Percentiles rank a stretch among this genome's conserved stretches.
Evolutionary conservation across 2,888 invertebrate species (phyloP).

Genomic region (Hymenopus coronatus): DNA sequence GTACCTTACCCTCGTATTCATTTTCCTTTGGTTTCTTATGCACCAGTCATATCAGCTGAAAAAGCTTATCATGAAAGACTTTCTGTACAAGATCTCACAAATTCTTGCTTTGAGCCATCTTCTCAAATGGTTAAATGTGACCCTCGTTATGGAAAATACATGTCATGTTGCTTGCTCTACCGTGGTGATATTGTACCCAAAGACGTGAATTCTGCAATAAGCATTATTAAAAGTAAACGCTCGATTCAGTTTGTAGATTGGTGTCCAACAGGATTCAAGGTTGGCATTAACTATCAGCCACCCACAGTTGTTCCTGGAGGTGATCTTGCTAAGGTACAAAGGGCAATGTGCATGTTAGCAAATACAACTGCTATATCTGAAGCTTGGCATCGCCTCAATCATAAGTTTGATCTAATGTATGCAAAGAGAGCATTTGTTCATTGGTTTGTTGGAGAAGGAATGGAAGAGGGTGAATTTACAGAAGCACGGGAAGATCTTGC

Average conservation of each 20-base stretch:
- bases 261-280: conserved; percentile 88
- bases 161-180: conserved; percentile 84
- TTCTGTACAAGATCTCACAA: conserved; percentile 78
- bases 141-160: conserved; percentile 80
- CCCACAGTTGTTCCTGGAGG: conserved; percentile 69
- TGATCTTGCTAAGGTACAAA: conserved; percentile 68
- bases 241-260: conserved; percentile 89
- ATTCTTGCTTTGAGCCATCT: conserved; percentile 83
- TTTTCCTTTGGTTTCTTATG: conserved; percentile 46
- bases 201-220: conserved; percentile 83
- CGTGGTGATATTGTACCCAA: conserved; percentile 88
- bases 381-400: conserved; percentile 58
- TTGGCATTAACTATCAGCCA: conserved; percentile 46
- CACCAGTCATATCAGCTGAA: conserved; percentile 57
- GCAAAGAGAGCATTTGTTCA: conserved; percentile 83
- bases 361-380: conserved; percentile 83
- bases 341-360: conserved; percentile 73
- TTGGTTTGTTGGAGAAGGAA: conserved; percentile 64
- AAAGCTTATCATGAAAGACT: conserved; percentile 74
- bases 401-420: conserved; percentile 79
- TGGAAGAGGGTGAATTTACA: conserved; percentile 51
- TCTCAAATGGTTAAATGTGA: conserved; percentile 92
- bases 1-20: conserved; percentile 56
- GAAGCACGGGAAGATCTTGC: conserved; percentile 28
- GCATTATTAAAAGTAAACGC: conserved; percentile 71